phyloP scores from a whole-genome alignment of 2,888 invertebrate species.

The Osmoderma eremita region DNA sequence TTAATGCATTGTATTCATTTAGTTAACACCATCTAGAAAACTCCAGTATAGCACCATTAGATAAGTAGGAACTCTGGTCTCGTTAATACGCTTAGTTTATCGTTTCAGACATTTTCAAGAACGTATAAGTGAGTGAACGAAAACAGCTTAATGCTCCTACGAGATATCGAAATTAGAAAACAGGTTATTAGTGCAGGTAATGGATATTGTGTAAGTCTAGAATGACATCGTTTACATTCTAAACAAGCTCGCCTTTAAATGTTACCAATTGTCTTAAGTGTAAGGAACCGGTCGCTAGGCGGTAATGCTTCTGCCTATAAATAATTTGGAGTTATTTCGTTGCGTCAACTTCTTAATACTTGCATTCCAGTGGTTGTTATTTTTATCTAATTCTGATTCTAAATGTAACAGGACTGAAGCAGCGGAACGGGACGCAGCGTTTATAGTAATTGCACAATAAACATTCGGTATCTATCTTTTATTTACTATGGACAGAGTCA shows the following conservation, averaged over 20 bases:
- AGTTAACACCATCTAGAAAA: too few species aligned
- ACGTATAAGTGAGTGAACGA: background rate
- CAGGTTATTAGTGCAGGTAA: constrained; percentile 26
- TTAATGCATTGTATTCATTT: too few species aligned
- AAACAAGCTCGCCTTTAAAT: constrained; percentile 23
- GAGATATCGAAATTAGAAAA: constrained; percentile 31
- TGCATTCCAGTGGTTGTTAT: constrained; percentile 11
- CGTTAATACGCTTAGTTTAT: too few species aligned
- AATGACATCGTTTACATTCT: constrained; percentile 33
- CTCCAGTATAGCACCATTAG: too few species aligned
- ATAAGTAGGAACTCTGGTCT: too few species aligned
- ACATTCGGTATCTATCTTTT: constrained; percentile 22
- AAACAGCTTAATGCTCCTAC: constrained; percentile 7
- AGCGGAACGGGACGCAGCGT: background rate
- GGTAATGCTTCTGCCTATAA: constrained; percentile 23
- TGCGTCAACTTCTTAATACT: constrained; percentile 26
- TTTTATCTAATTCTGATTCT: constrained; percentile 5
- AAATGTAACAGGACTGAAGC: background rate
- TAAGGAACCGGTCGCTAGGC: constrained; percentile 32
- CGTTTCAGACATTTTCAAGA: too few species aligned
- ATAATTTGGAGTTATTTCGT: constrained; percentile 24
- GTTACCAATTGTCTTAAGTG: constrained; percentile 30
- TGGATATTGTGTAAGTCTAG: constrained; percentile 37
- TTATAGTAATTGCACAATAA: background rate
- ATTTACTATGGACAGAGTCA: constrained; percentile 2